These are phyloP conservation scores for Pinna nobilis DNA, from an alignment of 1,140 invertebrate genomes.

Conservation along the genomic window DNA sequence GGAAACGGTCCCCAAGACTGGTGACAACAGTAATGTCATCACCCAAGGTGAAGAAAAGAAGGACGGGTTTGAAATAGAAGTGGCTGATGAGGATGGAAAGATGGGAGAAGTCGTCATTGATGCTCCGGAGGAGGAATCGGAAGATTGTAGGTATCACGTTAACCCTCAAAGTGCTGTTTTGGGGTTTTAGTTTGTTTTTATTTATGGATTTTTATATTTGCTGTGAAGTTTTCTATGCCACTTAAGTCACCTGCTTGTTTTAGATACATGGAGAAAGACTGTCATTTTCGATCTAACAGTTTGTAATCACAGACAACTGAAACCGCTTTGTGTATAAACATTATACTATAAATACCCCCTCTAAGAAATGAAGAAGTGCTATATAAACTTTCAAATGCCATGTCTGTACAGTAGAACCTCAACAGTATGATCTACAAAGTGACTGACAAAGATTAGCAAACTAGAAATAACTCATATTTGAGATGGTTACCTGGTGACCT, in stretches of 20 bases:
- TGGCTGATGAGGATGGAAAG: constrained; percentile 56
- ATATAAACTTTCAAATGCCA: no score
- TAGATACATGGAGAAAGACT: no score
- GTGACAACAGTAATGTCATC: constrained; percentile 21
- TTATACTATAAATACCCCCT: no score
- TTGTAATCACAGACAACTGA: no score
- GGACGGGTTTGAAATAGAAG: constrained; percentile 48
- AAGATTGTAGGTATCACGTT: constrained; percentile 20
- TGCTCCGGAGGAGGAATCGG: constrained; percentile 46
- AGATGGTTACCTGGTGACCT: no score
- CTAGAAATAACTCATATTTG: no score
- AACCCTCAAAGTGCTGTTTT: not conserved
- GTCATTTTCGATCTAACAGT: no score
- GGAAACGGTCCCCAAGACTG: not conserved
- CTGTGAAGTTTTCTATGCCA: not conserved
- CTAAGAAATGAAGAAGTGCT: no score
- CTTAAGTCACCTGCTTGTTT: not conserved
- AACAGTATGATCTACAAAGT: no score
- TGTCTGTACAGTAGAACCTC: no score
- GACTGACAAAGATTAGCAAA: no score
- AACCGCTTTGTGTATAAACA: no score
- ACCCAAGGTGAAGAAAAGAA: constrained; percentile 22
- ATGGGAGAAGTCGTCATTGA: constrained; percentile 60
- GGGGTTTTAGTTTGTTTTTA: constrained; percentile 8
- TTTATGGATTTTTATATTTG: not conserved